Evolutionary conservation across 2,888 invertebrate species (phyloP), one percentile per base, ranked within the genome.

Genomic region (Epistrophe eligans): DNA sequence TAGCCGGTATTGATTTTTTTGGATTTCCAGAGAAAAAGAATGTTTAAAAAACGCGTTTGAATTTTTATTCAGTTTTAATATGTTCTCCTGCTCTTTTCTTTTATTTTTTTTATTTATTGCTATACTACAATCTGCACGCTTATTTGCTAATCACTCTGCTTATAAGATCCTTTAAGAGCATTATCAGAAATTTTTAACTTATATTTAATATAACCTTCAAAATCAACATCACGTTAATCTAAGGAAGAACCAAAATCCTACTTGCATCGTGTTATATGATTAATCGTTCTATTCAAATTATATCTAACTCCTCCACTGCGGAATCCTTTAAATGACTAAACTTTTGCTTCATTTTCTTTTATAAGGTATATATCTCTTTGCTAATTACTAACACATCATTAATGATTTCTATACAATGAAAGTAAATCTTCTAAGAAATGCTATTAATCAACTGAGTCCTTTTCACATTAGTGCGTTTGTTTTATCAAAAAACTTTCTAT

Each of bases 341-440:
- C 35, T 38, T 67, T 43, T 17, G 4, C 35, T 19, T n/a, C 6
- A 32, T 10, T 3, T 45, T n/a, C n/a, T 4, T 24, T 35, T 19
- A 28, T 28, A 0, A 4, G 7, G 9, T 9, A 4, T 9, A 28
- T 50, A 35, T 67, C 15, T 19, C 32, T 15, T 11, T 35, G 3
- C 17, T 67, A 38, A 67, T 66, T 67, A 38, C 50, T 38, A 50
- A 67, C 50, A 67, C 67, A 67, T 67, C 50, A 50, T 67, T 67
- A 67, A 50, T 67, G 35, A 19, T 66, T 35, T 35, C 50, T 38
- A n/a, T 24, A 24, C 50, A 35, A 19, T 19, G 5, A 50, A 67
- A 48, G 17, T 10, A 67, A 50, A 50, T 67, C 38, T 50, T 19
- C 50, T 67, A 17, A 24, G 19, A 24, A 67, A 38, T 35, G 19